Evolutionary conservation across 1,140 invertebrate genomes (phyloP), one percentile per base, ranked within the genome.

Genomic region (Diorhabda sublineata): DNA sequence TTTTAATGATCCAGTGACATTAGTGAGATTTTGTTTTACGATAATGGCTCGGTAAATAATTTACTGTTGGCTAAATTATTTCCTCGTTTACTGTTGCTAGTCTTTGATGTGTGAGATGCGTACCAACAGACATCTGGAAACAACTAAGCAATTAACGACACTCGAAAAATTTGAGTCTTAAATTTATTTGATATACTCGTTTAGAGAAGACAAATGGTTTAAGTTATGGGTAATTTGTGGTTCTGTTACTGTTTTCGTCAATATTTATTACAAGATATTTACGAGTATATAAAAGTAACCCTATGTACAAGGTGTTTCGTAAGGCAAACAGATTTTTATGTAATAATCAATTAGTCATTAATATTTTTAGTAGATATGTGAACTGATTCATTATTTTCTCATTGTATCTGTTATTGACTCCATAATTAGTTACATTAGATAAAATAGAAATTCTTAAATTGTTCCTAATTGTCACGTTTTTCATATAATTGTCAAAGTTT

Each of bases 31-130:
- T 73, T 73, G 70, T 69, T 76, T 75, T 74, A 77, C 70, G 75
- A 75, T 77, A 74, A 77, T 72, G 68, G 69, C 71, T 67, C 43
- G 67, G 66, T 75, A 75, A 74, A 74, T 74, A 70, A 74, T 74
- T 74, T 72, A 71, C 71, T 69, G 68, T 58, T 64, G 63, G 68
- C 69, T 75, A 71, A 76, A 76, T 75, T 75, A 76, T 74, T 71
- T 76, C 66, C 69, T 72, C 70, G 62, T 74, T 69, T 69, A 64
- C 64, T 58, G n/a, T 26, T 42, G 42, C 42, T 26, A 45, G 57
- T 60, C 71, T 74, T 74, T 74, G 73, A 74, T 74, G 70, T 69
- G 71, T 68, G 45, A 44, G 63, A 67, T 57, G n/a, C 9, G 9
- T 47, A 47, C 64, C 42, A 59, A 65, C 60, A 64, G 64, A 71